phyloP scores from a whole-genome alignment of 2,888 invertebrate species.

The Poecilobothrus nobilitatus region DNA sequence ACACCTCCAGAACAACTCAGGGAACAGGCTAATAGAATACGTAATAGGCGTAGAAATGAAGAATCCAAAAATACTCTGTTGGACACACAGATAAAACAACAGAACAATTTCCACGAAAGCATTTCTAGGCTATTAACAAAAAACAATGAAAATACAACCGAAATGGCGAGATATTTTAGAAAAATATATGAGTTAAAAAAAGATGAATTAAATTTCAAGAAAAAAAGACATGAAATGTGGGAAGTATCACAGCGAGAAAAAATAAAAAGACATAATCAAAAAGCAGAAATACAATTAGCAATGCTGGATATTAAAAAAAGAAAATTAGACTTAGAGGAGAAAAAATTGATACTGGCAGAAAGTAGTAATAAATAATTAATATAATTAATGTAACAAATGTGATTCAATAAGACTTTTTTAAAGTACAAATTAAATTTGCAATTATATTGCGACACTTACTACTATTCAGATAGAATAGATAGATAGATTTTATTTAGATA shows the following conservation, averaged over 20 bases:
- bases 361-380: too few relatives aligned
- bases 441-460: too few relatives aligned
- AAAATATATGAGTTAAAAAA: too few relatives aligned
- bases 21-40: too few relatives aligned
- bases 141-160: conserved; percentile 12
- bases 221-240: conserved; percentile 9
- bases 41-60: too few relatives aligned
- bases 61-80: neutral
- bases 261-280: neutral
- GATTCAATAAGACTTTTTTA: too few relatives aligned
- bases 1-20: too few relatives aligned
- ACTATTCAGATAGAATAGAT: too few relatives aligned
- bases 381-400: neutral
- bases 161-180: conserved; percentile 9
- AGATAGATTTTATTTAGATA: too few relatives aligned
- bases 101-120: conserved; percentile 2
- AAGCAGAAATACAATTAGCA: neutral
- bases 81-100: conserved; percentile 13
- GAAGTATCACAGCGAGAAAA: neutral
- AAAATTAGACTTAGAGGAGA: neutral
- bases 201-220: conserved; percentile 4
- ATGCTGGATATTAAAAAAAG: neutral
- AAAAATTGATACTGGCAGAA: too few relatives aligned
- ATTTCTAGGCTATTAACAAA: neutral
- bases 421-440: too few relatives aligned